Evolutionary conservation across 2,888 invertebrate genomes (phyloP).

Genomic region (Trichopoda pennipes): DNA sequence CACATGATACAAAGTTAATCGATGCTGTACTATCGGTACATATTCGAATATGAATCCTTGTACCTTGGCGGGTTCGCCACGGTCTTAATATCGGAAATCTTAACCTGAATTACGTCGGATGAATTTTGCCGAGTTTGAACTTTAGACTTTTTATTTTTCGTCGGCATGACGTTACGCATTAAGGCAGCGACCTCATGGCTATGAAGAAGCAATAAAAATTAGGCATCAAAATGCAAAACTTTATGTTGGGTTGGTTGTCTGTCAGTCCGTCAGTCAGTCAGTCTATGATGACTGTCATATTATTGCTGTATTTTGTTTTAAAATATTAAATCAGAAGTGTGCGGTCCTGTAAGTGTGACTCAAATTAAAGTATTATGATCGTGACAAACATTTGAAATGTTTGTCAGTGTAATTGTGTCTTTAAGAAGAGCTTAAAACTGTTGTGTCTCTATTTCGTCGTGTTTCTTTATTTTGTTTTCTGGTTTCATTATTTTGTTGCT

Average conservation of each 20-base stretch:
- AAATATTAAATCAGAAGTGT: slow-evolving; percentile 24
- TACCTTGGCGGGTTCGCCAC: no score
- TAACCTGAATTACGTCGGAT: no score
- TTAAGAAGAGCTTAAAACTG: slow-evolving; percentile 52
- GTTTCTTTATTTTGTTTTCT: neutral
- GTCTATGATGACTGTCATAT: neutral
- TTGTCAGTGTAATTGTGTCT: slow-evolving; percentile 52
- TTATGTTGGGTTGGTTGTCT: neutral
- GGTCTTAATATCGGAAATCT: no score
- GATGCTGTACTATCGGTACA: no score
- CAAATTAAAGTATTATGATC: slow-evolving; percentile 51
- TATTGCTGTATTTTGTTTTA: neutral
- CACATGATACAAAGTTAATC: no score
- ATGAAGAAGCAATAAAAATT: neutral
- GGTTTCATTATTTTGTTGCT: slow-evolving; percentile 23
- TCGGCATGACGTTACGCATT: no score
- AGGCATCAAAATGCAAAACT: neutral
- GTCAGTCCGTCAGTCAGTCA: neutral
- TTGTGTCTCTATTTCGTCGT: neutral
- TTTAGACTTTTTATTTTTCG: no score
- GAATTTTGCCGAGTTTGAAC: no score
- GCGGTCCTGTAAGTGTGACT: slow-evolving; percentile 3
- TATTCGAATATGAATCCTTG: no score
- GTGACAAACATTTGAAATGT: slow-evolving; percentile 65
- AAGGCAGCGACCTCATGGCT: no score